These are phyloP conservation scores for Sarcophaga rosellei DNA, from an alignment of 2,888 invertebrate genomes.

Conservation along the genomic window DNA sequence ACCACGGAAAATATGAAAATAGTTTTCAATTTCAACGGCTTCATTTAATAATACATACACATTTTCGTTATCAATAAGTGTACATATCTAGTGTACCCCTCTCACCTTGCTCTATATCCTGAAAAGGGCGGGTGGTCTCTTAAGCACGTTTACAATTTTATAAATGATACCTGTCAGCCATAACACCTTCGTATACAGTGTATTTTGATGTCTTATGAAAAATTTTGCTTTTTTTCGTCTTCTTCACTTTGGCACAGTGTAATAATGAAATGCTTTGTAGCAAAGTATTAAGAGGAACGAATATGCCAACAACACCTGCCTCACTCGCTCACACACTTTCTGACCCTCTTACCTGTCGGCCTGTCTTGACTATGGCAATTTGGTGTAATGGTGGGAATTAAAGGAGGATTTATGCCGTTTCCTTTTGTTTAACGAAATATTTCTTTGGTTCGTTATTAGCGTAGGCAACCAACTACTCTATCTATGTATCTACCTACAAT, in stretches of 20 bases:
- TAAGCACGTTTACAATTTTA: constrained; percentile 34
- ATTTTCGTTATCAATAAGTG: too few species aligned
- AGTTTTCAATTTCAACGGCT: too few species aligned
- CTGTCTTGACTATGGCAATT: background rate
- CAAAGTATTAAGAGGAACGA: background rate
- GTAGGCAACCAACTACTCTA: background rate
- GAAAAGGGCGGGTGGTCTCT: constrained; percentile 17
- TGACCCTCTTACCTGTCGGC: background rate
- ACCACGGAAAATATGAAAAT: too few species aligned
- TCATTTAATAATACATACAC: too few species aligned
- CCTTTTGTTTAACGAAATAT: background rate
- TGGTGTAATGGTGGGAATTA: background rate
- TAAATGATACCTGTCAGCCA: constrained; percentile 57
- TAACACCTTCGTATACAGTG: constrained; percentile 47
- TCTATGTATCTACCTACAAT: background rate
- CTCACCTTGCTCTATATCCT: background rate
- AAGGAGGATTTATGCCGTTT: constrained; percentile 9
- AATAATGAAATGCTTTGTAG: background rate
- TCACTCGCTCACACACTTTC: background rate
- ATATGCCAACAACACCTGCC: constrained; percentile 41
- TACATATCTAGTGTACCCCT: background rate
- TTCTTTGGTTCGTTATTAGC: background rate
- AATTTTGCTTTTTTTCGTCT: constrained; percentile 13
- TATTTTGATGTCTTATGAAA: constrained; percentile 39
- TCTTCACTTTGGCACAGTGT: background rate